Evolutionary conservation across 2,113 vertebrate genomes (phyloP).

Genomic region (Phalacrocorax carbo): DNA sequence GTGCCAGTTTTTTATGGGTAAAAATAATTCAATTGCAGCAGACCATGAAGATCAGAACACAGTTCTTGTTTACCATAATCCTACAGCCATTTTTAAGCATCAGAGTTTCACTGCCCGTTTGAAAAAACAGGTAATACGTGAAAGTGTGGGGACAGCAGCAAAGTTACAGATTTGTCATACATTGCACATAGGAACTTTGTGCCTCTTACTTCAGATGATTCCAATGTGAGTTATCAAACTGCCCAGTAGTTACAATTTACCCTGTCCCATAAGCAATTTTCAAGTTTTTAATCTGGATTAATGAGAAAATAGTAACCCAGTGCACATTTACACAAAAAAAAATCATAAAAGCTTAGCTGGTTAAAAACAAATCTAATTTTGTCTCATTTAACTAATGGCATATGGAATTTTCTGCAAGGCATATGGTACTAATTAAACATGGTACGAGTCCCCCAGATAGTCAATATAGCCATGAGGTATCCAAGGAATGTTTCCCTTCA

Average conservation of each 20-base stretch:
- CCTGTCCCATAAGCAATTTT: not conserved
- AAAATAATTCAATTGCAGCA: not conserved
- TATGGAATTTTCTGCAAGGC: constrained; percentile 71
- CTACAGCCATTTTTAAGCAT: not conserved
- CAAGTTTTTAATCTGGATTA: not conserved
- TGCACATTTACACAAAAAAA: not conserved
- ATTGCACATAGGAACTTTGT: not conserved
- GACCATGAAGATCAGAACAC: not conserved
- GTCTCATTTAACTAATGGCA: constrained; percentile 71
- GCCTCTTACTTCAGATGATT: not conserved
- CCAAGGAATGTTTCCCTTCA: constrained; percentile 10
- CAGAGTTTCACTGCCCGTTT: not conserved
- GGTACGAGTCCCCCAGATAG: constrained; percentile 62
- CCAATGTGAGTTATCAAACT: not conserved
- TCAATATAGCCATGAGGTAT: constrained; percentile 55
- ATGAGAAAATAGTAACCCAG: not conserved
- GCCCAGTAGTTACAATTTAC: not conserved
- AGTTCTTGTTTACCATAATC: not conserved
- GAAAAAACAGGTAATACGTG: not conserved
- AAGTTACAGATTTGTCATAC: not conserved
- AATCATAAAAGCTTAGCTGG: not conserved
- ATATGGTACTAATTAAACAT: constrained; percentile 77
- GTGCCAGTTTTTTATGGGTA: not conserved
- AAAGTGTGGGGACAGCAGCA: not conserved
- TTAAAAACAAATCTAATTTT: constrained; percentile 50